Conservation (phyloP, 2,113 vertebrate species). For the Neotoma lepida region DNA sequence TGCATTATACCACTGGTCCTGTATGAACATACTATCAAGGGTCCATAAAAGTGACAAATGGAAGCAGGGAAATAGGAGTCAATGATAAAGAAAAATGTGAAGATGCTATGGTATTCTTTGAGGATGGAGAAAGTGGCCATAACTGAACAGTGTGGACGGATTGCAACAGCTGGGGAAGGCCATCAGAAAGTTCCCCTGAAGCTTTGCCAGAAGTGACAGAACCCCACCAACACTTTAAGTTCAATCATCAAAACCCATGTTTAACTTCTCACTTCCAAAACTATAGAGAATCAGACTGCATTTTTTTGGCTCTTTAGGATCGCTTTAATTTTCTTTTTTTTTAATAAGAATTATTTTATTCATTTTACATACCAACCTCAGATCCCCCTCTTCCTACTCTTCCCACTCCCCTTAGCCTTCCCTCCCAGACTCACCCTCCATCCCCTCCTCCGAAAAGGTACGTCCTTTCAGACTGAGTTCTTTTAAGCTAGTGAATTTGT, state of each 20-base stretch:
- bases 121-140: not conserved
- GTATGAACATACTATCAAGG: not conserved
- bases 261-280: not conserved
- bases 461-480: not conserved
- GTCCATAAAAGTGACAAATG: slow-evolving; percentile 22
- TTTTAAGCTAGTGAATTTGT: not conserved
- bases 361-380: too few species aligned
- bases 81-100: not conserved
- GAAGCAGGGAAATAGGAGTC: not conserved
- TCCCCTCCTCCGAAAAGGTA: too few species aligned
- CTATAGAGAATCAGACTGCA: not conserved
- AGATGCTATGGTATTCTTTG: not conserved
- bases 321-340: too few species aligned
- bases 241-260: not conserved
- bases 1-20: not conserved
- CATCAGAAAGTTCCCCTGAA: not conserved
- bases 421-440: too few species aligned
- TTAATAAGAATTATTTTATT: too few species aligned
- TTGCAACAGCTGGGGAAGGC: not conserved
- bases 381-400: too few species aligned
- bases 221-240: not conserved
- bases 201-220: not conserved
- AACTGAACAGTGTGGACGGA: not conserved
- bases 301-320: too few species aligned
- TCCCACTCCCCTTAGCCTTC: too few species aligned